Base-by-base conservation (phyloP, 2,797 vertebrate species). In the Sebastes oblongus region DNA sequence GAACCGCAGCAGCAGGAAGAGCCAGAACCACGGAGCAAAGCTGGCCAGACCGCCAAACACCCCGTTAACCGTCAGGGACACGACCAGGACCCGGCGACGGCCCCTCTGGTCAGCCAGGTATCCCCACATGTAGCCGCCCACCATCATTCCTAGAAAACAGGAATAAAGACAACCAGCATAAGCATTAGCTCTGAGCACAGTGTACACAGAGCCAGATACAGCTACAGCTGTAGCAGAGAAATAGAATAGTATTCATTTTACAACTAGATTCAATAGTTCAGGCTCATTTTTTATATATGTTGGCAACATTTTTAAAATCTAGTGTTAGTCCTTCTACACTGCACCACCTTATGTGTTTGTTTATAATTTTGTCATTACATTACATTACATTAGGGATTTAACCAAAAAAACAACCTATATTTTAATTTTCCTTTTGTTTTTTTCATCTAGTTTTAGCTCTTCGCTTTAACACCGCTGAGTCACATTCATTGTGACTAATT, bases 51-150 rank as follows among this genome's bases (percentile, higher is more conserved):
- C 90, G 54, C 95, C 96, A 69, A 96, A 96, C 39, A 94, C 12
- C 18, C 96, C 96, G 25, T 96, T 96, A 1, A 96, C 79, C 0
- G 91, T 84, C 76, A 96, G 91, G 3, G 96, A 96, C 13, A 95
- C 14, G 1, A 95, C 84, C 81, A 96, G 39, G 34, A 96, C 86
- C n/a, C 24, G 89, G 66, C 91, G 77, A 5, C 96, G 95, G 22
- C 96, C 96, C 85, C 81, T 93, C 81, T 74, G 89, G 91, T 96
- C 96, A 24, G 96, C 95, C 67, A 96, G 61, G 81, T 93, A 95
- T 0, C 96, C 96, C 96, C 96, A 96, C 59, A 94, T 8, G 78
- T 95, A 96, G 64, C 96, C 95, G 0, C 96, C 96, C 25, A 95
- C 75, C 96, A 96, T 96, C 96, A 96, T 96, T 71, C 96, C 96